Base-by-base conservation (phyloP, 2,888 invertebrate species). In the Diogma glabrata region DNA sequence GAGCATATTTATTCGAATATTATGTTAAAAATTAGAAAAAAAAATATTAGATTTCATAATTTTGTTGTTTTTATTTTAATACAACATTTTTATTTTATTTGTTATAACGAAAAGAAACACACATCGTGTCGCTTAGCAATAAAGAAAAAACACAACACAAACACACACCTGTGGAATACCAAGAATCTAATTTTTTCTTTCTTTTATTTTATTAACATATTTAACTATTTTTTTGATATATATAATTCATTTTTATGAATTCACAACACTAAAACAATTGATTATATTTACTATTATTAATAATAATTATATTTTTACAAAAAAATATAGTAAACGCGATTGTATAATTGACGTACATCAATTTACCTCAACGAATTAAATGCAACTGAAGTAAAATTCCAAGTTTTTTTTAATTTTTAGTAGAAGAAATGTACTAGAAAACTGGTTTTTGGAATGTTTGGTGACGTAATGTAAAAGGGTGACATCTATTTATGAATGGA, bases 331-430 rank as follows among this genome's bases (percentile, higher is more conserved):
- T n/a, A n/a, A n/a, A n/a, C n/a, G n/a, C n/a, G n/a, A n/a, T n/a
- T n/a, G n/a, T n/a, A n/a, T n/a, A n/a, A n/a, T n/a, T n/a, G n/a
- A n/a, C n/a, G n/a, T n/a, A n/a, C n/a, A n/a, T n/a, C n/a, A n/a
- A n/a, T n/a, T n/a, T n/a, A n/a, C n/a, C n/a, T 20, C 43, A 43
- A 43, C 43, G 43, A 22, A 22, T 43, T 20, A 43, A 43, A 43
- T 43, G 43, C 43, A 43, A 43, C 43, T 43, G 43, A 43, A 20
- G 43, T n/a, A n/a, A n/a, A n/a, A n/a, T n/a, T n/a, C n/a, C n/a
- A n/a, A n/a, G n/a, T n/a, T n/a, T n/a, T n/a, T n/a, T n/a, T n/a
- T n/a, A n/a, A n/a, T n/a, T n/a, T n/a, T 20, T 19, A 43, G 43
- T 22, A 22, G 43, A 22, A 43, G 23, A 38, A 40, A 43, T n/a